Conservation (phyloP, 1,140 invertebrate genomes). For the Zaprionus ornatus region DNA sequence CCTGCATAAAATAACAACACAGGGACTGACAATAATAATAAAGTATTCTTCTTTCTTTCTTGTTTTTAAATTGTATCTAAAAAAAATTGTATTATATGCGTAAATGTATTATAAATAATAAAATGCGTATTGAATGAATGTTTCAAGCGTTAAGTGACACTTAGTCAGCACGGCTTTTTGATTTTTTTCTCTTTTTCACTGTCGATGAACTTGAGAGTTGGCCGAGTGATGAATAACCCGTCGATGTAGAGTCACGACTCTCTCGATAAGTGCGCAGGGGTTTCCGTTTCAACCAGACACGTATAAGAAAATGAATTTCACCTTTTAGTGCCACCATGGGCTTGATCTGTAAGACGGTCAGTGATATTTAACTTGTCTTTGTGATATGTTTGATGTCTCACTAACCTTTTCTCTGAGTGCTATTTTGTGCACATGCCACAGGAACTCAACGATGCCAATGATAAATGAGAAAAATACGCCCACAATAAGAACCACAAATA, state of each 20-base stretch:
- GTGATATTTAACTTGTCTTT: not conserved
- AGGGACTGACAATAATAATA: no score
- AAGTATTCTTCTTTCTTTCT: not conserved
- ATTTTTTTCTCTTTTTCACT: slow-evolving; percentile 65
- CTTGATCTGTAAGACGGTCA: slow-evolving; percentile 85
- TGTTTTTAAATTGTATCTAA: not conserved
- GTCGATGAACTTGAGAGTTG: slow-evolving; percentile 48
- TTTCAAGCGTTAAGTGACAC: slow-evolving; percentile 34
- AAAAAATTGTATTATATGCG: slow-evolving; percentile 13
- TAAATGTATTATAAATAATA: not conserved
- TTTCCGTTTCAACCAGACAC: slow-evolving; percentile 87
- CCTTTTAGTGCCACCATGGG: slow-evolving; percentile 86
- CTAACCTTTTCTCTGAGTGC: slow-evolving; percentile 88
- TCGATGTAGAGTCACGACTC: slow-evolving; percentile 72
- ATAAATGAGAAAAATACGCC: slow-evolving; percentile 88
- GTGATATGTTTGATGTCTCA: not conserved
- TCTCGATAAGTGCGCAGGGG: slow-evolving; percentile 84
- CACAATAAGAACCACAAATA: slow-evolving; percentile 92
- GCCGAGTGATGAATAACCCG: slow-evolving; percentile 65
- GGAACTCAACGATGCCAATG: slow-evolving; percentile 90
- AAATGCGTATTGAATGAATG: slow-evolving; percentile 58
- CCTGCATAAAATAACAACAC: no score
- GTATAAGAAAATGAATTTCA: slow-evolving; percentile 87
- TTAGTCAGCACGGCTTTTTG: slow-evolving; percentile 28
- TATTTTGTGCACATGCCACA: slow-evolving; percentile 92